Percentiles rank a stretch among this genome's conserved stretches.
phyloP scores from a whole-genome alignment of 2,113 vertebrate genomes.

The Argyrosomus japonicus region DNA sequence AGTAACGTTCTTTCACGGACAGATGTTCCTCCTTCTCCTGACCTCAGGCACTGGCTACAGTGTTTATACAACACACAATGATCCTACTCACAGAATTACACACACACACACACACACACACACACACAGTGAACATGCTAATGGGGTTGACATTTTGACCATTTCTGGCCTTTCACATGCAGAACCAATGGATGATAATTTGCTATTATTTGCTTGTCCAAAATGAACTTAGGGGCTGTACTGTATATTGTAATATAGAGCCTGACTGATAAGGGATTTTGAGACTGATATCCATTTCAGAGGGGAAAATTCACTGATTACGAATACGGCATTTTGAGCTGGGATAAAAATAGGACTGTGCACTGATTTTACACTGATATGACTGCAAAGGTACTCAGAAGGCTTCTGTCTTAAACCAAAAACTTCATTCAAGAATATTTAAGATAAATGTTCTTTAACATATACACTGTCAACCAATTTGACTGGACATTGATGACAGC shows the following conservation, averaged over 20 bases:
- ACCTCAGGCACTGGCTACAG: slow-evolving; percentile 37
- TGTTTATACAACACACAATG: slow-evolving; percentile 23
- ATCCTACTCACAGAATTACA: slow-evolving; percentile 4
- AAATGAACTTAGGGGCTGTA: background rate
- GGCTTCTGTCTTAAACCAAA: too few relatives aligned
- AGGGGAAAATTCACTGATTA: too few relatives aligned
- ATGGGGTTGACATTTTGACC: slow-evolving; percentile 9
- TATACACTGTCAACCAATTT: too few relatives aligned
- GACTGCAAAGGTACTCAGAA: too few relatives aligned
- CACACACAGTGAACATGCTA: background rate
- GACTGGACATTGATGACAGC: too few relatives aligned
- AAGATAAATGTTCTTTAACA: too few relatives aligned
- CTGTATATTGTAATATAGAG: background rate
- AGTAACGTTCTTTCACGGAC: slow-evolving; percentile 40
- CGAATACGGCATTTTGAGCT: too few relatives aligned
- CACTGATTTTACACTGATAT: too few relatives aligned
- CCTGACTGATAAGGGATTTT: too few relatives aligned
- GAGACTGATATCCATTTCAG: too few relatives aligned
- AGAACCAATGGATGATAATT: background rate
- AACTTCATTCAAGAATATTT: too few relatives aligned
- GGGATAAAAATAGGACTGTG: too few relatives aligned
- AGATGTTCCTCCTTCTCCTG: slow-evolving; percentile 65
- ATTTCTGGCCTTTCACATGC: background rate
- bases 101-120: background rate
- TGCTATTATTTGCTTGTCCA: background rate